These are phyloP conservation scores for Hypsibius dujardini DNA, from an alignment of 1,140 invertebrate species.

Conservation along the genomic window DNA sequence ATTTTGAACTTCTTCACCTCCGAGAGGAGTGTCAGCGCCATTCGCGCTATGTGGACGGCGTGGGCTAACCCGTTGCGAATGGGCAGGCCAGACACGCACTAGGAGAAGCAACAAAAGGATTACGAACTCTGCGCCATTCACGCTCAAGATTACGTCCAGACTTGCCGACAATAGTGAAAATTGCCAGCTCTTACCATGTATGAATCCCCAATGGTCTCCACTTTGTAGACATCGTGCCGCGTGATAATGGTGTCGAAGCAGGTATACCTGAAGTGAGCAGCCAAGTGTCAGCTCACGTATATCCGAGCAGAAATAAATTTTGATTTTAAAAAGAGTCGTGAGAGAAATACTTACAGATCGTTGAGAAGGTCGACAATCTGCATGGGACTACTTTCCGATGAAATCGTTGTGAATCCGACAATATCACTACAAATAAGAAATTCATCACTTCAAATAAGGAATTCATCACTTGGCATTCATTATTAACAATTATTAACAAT, in stretches of 20 bases:
- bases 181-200: slow-evolving; percentile 79
- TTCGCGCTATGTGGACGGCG: slow-evolving; percentile 46
- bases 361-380: slow-evolving; percentile 78
- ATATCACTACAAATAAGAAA: slow-evolving; percentile 48
- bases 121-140: neutral
- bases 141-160: slow-evolving; percentile 21
- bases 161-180: too few species aligned
- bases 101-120: neutral
- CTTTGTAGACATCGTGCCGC: slow-evolving; percentile 75
- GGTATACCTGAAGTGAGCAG: slow-evolving; percentile 42
- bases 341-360: slow-evolving; percentile 41
- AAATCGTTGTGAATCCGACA: slow-evolving; percentile 86
- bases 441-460: neutral
- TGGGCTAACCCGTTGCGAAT: slow-evolving; percentile 40
- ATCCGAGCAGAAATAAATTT: too few species aligned
- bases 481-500: too few species aligned
- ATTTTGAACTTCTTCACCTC: slow-evolving; percentile 75
- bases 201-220: slow-evolving; percentile 84
- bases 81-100: slow-evolving; percentile 41
- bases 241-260: slow-evolving; percentile 79
- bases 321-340: too few species aligned
- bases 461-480: slow-evolving; percentile 29
- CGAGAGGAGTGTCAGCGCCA: slow-evolving; percentile 67
- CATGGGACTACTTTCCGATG: slow-evolving; percentile 64
- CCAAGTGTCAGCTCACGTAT: neutral